Base-by-base conservation (phyloP, 2,888 invertebrate genomes). In the Cantharis rustica region DNA sequence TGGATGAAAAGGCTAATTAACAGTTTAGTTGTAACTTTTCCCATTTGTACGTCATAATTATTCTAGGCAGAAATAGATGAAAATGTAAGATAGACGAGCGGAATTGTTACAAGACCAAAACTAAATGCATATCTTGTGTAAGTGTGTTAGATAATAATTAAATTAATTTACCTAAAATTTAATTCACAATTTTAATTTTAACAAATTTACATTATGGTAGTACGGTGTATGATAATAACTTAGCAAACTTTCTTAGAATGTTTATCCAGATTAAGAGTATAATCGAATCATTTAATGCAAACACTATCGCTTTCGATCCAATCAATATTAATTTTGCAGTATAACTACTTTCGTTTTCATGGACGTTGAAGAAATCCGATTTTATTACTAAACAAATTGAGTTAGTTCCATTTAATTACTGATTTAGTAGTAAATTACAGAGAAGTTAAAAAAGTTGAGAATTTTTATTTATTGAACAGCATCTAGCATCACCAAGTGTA, bases 41-140 rank as follows among this genome's bases (percentile, higher is more conserved):
- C 72, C 80, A 76, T 80, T 80, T 79, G 70, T 75, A 79, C 79
- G 74, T 75, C 75, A 79, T 80, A 80, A 77, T 75, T 71, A 68
- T 68, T 68, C 68, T 26, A 20, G 63, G 69, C 69, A 72, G 27
- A 47, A 68, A 75, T 70, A 66, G 47, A 71, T 66, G 27, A 26
- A 10, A 64, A 64, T 64, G 20, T 64, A 17, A 74, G 74, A 69
- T 74, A 74, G 74, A 74, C 70, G 70, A 68, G 69, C 69, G 61
- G 70, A 70, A 31, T 31, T 31, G 31, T 31, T 31, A 4, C 31
- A 31, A 31, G 31, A 31, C 31, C 31, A 13, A 31, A 31, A 31
- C 31, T 31, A 31, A 31, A 31, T 31, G 31, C 31, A 31, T 31
- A 31, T 31, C 31, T 31, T 13, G 31, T 31, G 31, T 31, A 31